phyloP scores from a whole-genome alignment of 2,113 vertebrate species.

The Papio anubis region DNA sequence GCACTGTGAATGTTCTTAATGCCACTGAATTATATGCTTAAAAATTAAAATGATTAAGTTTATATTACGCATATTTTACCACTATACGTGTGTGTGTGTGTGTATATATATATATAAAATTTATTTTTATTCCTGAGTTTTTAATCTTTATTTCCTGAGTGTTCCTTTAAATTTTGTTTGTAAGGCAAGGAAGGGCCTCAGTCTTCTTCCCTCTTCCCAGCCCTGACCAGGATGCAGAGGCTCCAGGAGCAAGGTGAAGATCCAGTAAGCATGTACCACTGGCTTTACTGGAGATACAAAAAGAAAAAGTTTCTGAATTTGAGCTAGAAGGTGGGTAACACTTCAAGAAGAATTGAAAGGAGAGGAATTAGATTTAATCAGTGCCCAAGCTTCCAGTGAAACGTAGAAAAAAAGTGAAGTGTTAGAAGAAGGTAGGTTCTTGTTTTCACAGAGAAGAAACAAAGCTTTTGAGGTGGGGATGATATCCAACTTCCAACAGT shows the following conservation, averaged over 20 bases:
- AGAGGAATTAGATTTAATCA: not conserved
- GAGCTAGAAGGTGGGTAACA: not conserved
- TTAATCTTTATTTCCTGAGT: not conserved
- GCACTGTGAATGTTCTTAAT: accelerated
- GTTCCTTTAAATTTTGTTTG: not conserved
- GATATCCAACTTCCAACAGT: not conserved
- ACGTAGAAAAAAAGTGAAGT: not conserved
- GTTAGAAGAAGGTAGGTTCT: not conserved
- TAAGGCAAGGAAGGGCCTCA: accelerated
- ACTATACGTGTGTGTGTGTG: no score
- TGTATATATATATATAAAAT: not conserved
- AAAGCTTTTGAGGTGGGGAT: not conserved
- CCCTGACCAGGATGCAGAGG: no score
- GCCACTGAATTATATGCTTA: not conserved
- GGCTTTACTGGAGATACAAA: not conserved
- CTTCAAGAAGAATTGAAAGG: not conserved
- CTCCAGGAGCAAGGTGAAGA: not conserved
- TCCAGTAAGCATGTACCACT: not conserved
- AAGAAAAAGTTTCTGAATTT: not conserved
- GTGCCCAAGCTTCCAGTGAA: not conserved
- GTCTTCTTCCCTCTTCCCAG: no score
- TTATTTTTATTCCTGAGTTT: not conserved
- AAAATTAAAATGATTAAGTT: not conserved
- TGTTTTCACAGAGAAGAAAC: not conserved
- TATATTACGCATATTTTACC: not conserved